Conservation (phyloP, 2,113 vertebrate species). For the Caloenas nicobarica region DNA sequence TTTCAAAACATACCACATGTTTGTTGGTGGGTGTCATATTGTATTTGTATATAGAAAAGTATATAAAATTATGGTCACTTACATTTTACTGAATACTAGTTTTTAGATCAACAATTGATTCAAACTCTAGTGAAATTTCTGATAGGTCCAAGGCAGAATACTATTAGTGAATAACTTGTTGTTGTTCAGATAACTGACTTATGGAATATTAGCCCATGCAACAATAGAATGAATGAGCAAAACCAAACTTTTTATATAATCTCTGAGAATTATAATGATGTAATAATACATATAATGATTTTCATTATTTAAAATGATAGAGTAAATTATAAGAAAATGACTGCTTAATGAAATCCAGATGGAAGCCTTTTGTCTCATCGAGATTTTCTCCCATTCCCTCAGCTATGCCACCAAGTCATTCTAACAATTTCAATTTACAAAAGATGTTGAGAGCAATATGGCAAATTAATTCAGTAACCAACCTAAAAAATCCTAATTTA, state of each 20-base stretch:
- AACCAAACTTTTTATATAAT: neutral
- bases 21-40: neutral
- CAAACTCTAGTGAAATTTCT: neutral
- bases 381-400: slow-evolving; percentile 5
- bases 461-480: neutral
- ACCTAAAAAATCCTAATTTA: neutral
- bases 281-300: neutral
- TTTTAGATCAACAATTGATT: neutral
- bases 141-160: neutral
- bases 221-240: neutral
- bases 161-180: neutral
- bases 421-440: neutral
- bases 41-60: neutral
- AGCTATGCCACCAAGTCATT: neutral
- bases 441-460: neutral
- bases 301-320: neutral
- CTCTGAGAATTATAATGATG: neutral
- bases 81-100: neutral
- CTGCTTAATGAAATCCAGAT: slow-evolving; percentile 29
- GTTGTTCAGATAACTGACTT: neutral
- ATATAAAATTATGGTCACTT: neutral
- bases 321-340: slow-evolving; percentile 7
- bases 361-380: slow-evolving; percentile 4
- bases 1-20: neutral
- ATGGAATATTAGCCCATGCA: neutral